phyloP scores from a whole-genome alignment of 2,888 invertebrate genomes.

The Parapristionchus giblindavisi region DNA sequence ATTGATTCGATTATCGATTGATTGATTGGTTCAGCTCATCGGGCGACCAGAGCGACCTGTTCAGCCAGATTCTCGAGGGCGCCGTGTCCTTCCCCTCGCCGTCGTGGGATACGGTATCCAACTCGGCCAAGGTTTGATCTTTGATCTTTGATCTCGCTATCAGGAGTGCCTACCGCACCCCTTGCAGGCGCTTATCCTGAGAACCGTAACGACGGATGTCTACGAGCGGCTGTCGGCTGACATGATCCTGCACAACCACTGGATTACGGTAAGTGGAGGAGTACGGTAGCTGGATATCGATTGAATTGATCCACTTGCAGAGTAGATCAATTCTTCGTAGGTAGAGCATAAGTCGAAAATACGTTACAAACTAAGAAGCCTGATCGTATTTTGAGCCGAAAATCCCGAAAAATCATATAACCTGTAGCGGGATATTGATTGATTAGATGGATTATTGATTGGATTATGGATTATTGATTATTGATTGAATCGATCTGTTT shows the following conservation, averaged over 20 bases:
- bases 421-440: no score
- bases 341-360: no score
- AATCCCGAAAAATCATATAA: no score
- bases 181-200: slow-evolving; percentile 52
- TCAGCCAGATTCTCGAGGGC: slow-evolving; percentile 91
- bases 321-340: no score
- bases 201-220: slow-evolving; percentile 77
- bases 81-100: slow-evolving; percentile 94
- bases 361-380: no score
- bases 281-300: not conserved
- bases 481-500: no score
- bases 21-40: slow-evolving; percentile 84
- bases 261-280: slow-evolving; percentile 77
- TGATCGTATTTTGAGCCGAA: no score
- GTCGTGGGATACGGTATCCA: slow-evolving; percentile 81
- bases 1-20: no score
- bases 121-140: slow-evolving; percentile 44
- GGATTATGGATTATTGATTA: no score
- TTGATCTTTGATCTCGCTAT: no score
- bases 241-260: slow-evolving; percentile 89
- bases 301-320: not conserved
- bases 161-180: slow-evolving; percentile 1
- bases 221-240: slow-evolving; percentile 89
- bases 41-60: slow-evolving; percentile 94
- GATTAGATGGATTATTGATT: no score